These are phyloP conservation scores for Pissodes strobi DNA, from an alignment of 1,140 invertebrate genomes.

Conservation along the genomic window DNA sequence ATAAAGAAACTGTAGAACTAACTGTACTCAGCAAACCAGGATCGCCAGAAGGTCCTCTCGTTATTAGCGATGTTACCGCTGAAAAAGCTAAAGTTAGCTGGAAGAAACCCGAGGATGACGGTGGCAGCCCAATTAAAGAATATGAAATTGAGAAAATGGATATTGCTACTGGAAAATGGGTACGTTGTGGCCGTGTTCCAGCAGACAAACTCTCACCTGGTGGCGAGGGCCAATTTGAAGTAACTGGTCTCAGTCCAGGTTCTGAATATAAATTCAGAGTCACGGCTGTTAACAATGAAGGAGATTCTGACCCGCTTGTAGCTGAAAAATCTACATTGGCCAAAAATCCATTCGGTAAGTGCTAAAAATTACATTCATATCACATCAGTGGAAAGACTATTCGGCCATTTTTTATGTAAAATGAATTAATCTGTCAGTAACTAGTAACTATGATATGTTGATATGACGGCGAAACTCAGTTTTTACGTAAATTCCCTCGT, in stretches of 20 bases:
- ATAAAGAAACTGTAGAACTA: slow-evolving; percentile 87
- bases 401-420: no score
- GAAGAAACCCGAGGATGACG: slow-evolving; percentile 98
- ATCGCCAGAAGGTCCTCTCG: slow-evolving; percentile 85
- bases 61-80: slow-evolving; percentile 84
- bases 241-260: slow-evolving; percentile 88
- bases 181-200: slow-evolving; percentile 81
- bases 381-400: no score
- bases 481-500: no score
- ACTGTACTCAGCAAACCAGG: slow-evolving; percentile 87
- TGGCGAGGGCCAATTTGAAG: slow-evolving; percentile 71
- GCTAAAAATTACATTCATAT: no score
- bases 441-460: no score
- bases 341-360: slow-evolving; percentile 94
- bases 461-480: no score
- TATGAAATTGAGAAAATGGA: slow-evolving; percentile 98
- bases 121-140: slow-evolving; percentile 92
- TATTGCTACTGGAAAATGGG: slow-evolving; percentile 89
- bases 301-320: slow-evolving; percentile 90
- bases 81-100: slow-evolving; percentile 91
- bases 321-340: slow-evolving; percentile 84
- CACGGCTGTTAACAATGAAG: slow-evolving; percentile 93
- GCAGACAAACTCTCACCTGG: slow-evolving; percentile 71
- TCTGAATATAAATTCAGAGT: slow-evolving; percentile 97
- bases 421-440: no score